Evolutionary conservation across 1,140 invertebrate genomes (phyloP), one percentile per base, ranked within the genome.

Genomic region (Lasaia peninsularis): DNA sequence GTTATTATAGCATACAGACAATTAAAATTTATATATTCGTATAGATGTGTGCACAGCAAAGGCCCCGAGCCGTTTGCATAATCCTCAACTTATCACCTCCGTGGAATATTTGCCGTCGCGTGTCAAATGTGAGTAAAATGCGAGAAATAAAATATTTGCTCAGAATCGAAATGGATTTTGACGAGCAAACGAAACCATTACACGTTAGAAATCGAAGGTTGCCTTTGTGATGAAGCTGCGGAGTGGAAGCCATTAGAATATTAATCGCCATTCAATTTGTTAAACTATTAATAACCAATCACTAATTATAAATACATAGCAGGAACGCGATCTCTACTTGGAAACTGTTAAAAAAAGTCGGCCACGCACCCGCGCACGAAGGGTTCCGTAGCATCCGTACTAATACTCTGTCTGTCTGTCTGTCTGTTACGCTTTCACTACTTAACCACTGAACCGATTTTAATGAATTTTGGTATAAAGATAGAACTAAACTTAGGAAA

Each of bases 121-220:
- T 57, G 60, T 56, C 50, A 57, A 57, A 62, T 21, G 37, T 56
- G 14, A 24, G 57, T 60, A 60, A 60, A 64, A 53, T 55, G 40
- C 50, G 54, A 56, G 35, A 40, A 64, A 60, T 44, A 53, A 56
- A 64, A 64, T 56, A 66, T 62, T 56, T 52, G 34, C 24, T 50
- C 18, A 37, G n/a, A 37, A 24, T 55, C 58, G 60, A 61, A 70
- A 80, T 72, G 69, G 71, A 52, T 73, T 70, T 80, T 75, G 69
- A 75, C 71, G 72, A 67, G 69, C 65, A 78, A 77, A 78, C 65
- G 63, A 52, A 65, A 73, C 63, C 60, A 51, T 74, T 68, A 75
- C 77, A 77, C 68, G 65, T 66, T 70, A 67, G 70, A 80, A 79
- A 80, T 79, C 80, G 78, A 82, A 78, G 80, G 80, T 69, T 71